Base-by-base conservation (phyloP, 2,888 invertebrate species). In the Pelosia muscerda region DNA sequence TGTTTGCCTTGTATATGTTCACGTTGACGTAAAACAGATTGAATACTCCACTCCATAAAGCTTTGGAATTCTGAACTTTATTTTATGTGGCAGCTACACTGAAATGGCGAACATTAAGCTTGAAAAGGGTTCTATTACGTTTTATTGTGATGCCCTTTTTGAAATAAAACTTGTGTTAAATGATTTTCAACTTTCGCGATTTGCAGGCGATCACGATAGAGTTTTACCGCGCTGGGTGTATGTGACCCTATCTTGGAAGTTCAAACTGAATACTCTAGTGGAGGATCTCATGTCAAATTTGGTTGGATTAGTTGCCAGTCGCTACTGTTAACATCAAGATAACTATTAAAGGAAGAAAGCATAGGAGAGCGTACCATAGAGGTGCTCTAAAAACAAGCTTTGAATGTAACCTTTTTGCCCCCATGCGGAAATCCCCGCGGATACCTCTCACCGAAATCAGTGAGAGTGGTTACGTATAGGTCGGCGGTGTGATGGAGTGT, bases 21-120 rank as follows among this genome's bases (percentile, higher is more conserved):
- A 34, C 10, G 19, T 63, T 31, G 38, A 10, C 26, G 66, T 61
- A 42, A 61, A 56, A 61, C 54, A 59, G n/a, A 54, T 66, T 59
- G 63, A 55, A 68, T 54, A 54, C n/a, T n/a, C 23, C 49, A 69
- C 42, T 72, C 66, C 25, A 71, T 67, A 22, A 53, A 65, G 19
- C 53, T 65, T 66, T 65, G 38, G 31, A 54, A 23, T 34, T 23
- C 8, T 13, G 38, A 38, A 1, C 31, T n/a, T 49, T 49, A 49
- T 34, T 38, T 59, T 23, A 31, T 26, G 26, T n/a, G 10, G 25
- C n/a, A 42, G 26, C 19, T 6, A 49, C 22, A n/a, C 22, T 22
- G 8, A 13, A 49, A 22, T 22, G 26, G n/a, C 2, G 22, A 62
- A 28, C 15, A 22, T 49, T 10, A n/a, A 25, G n/a, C 28, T 62